Evolutionary conservation across 2,113 vertebrate species (phyloP).

Genomic region (Sceloporus tristichus): DNA sequence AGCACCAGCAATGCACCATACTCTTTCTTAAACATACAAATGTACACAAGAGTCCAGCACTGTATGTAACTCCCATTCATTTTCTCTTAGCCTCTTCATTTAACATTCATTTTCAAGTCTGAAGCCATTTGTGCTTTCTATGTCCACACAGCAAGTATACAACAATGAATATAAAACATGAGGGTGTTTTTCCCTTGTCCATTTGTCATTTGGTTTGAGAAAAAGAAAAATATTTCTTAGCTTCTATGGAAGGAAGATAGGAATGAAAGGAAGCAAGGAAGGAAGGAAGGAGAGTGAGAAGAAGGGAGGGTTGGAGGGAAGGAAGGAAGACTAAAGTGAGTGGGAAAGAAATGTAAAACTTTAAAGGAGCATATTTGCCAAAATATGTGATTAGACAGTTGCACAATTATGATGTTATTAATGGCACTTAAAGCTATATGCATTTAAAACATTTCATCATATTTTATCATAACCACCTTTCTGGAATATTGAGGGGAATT

Average conservation of each 20-base stretch:
- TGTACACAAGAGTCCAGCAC: conserved; percentile 20
- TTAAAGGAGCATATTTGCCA: conserved; percentile 56
- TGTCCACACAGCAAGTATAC: conserved; percentile 21
- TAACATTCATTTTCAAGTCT: conserved; percentile 43
- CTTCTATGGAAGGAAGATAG: conserved; percentile 37
- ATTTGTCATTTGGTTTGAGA: conserved; percentile 54
- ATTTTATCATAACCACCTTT: conserved; percentile 45
- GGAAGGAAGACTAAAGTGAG: conserved; percentile 36
- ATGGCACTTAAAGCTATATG: conserved; percentile 86
- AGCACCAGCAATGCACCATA: conserved; percentile 1
- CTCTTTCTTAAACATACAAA: background rate
- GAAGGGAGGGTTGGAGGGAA: conserved; percentile 21
- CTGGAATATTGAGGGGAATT: conserved; percentile 54
- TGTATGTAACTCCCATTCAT: conserved; percentile 34
- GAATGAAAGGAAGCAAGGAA: background rate
- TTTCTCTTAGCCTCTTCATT: conserved; percentile 52
- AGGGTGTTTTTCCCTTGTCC: conserved; percentile 19
- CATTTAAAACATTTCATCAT: conserved; percentile 75
- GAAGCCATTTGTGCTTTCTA: conserved; percentile 35
- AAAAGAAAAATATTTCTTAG: conserved; percentile 28
- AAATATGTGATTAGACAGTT: conserved; percentile 71
- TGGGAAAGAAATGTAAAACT: conserved; percentile 48
- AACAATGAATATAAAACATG: background rate
- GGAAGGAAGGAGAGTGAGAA: too few species aligned
- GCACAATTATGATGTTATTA: conserved; percentile 76